Conservation (phyloP, 2,113 vertebrate genomes). For the Dolichotis patagonum region DNA sequence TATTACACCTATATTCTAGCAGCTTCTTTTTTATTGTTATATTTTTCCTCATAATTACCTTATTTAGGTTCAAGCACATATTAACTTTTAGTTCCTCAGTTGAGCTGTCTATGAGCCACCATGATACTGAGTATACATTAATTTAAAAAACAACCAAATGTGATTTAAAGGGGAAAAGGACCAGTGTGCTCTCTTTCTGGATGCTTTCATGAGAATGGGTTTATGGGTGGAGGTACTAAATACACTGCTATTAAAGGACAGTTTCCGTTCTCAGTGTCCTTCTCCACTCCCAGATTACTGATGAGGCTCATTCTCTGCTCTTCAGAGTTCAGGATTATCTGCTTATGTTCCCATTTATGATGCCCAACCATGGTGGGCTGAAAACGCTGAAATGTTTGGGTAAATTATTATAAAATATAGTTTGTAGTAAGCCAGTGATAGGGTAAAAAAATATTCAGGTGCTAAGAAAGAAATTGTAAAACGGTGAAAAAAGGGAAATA, state of each 20-base stretch:
- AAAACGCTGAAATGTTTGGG: background rate
- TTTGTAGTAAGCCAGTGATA: background rate
- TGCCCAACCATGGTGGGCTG: background rate
- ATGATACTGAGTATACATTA: background rate
- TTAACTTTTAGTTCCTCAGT: background rate
- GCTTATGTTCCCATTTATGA: background rate
- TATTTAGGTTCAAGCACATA: background rate
- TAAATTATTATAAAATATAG: background rate
- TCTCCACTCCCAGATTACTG: background rate
- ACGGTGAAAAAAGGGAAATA: background rate
- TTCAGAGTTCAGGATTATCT: background rate
- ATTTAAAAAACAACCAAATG: background rate
- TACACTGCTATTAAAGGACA: no score
- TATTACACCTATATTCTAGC: background rate
- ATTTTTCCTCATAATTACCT: background rate
- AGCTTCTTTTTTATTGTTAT: background rate
- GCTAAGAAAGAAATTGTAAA: background rate
- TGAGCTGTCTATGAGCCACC: background rate
- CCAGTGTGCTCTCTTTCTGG: background rate
- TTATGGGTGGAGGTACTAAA: background rate
- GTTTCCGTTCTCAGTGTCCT: background rate
- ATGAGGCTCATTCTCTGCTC: background rate
- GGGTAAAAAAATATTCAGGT: background rate
- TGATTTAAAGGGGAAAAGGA: background rate
- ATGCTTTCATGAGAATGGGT: background rate